Percentiles rank a stretch among this genome's conserved stretches.
phyloP scores from a whole-genome alignment of 2,113 vertebrate genomes.

The Cyprinus carpio region DNA sequence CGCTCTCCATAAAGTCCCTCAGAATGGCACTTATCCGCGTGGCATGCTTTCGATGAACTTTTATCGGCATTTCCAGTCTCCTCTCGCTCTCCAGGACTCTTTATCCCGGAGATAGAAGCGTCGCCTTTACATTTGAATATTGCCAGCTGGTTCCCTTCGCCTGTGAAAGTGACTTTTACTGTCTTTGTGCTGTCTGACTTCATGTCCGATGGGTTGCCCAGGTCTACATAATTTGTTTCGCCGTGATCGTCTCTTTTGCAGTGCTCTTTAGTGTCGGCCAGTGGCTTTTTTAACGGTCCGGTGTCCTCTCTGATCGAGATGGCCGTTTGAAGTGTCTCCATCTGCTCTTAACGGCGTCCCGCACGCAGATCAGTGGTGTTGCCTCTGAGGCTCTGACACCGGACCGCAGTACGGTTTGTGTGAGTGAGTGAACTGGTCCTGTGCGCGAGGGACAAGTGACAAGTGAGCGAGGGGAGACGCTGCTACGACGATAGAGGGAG shows the following conservation, averaged over 20 bases:
- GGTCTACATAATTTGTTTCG: constrained; percentile 79
- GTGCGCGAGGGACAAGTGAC: neutral
- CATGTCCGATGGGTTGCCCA: constrained; percentile 64
- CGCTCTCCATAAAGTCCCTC: constrained; percentile 46
- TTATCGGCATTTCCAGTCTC: constrained; percentile 38
- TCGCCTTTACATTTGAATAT: constrained; percentile 69
- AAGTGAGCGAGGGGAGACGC: constrained; percentile 17
- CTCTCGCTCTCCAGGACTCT: constrained; percentile 12
- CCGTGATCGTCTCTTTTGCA: constrained; percentile 47
- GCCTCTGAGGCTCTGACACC: constrained; percentile 54
- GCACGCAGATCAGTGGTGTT: constrained; percentile 32
- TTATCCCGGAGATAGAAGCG: constrained; percentile 23
- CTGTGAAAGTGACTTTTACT: constrained; percentile 71
- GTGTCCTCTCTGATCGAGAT: constrained; percentile 66
- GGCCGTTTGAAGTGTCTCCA: constrained; percentile 78
- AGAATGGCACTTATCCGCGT: neutral
- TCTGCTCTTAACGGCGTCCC: constrained; percentile 61
- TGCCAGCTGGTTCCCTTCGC: constrained; percentile 70
- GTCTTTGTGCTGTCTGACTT: constrained; percentile 65
- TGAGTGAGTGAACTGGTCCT: neutral
- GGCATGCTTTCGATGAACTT: neutral
- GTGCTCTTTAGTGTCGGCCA: constrained; percentile 48
- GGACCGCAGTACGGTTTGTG: constrained; percentile 25
- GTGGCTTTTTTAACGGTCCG: constrained; percentile 70
- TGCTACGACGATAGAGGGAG: constrained; percentile 3